Evolutionary conservation across 2,888 invertebrate species (phyloP).

Genomic region (Hydropsyche betteni): DNA sequence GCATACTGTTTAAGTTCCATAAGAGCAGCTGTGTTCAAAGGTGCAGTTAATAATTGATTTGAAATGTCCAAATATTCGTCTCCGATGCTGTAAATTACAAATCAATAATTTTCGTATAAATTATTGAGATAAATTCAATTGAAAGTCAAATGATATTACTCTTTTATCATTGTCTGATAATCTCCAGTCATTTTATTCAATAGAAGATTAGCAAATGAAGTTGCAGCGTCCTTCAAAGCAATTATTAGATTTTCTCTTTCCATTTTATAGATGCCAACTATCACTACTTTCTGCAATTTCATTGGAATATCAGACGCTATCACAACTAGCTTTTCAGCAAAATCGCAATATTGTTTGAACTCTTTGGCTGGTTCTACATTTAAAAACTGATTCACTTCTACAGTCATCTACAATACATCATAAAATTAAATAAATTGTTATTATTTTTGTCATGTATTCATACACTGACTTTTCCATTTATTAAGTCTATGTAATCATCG

Average conservation of each 20-base stretch:
- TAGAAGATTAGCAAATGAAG: conserved; percentile 73
- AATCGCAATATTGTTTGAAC: conserved; percentile 71
- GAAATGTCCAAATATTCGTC: conserved; percentile 86
- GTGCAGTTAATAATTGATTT: conserved; percentile 79
- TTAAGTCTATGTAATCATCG: conserved; percentile 79
- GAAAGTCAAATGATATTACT: conserved; percentile 63
- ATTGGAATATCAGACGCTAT: conserved; percentile 70
- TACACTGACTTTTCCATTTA: conserved; percentile 72
- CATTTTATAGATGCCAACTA: conserved; percentile 86
- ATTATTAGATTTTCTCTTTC: conserved; percentile 81
- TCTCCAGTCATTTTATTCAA: conserved; percentile 79
- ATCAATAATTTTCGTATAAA: neutral
- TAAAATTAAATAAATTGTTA: neutral
- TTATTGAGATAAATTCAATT: neutral
- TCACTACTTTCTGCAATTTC: conserved; percentile 71
- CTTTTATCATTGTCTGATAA: conserved; percentile 80
- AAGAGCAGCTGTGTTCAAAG: conserved; percentile 84
- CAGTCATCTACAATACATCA: conserved; percentile 63
- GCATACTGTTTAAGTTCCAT: conserved; percentile 85
- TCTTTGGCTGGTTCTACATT: conserved; percentile 67
- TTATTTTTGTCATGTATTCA: conserved; percentile 2
- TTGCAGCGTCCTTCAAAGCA: conserved; percentile 74
- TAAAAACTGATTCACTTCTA: conserved; percentile 74
- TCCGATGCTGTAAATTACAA: conserved; percentile 71
- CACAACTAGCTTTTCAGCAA: conserved; percentile 71